Base-by-base conservation (phyloP, 1,140 invertebrate species). In the Eumaeus atala region DNA sequence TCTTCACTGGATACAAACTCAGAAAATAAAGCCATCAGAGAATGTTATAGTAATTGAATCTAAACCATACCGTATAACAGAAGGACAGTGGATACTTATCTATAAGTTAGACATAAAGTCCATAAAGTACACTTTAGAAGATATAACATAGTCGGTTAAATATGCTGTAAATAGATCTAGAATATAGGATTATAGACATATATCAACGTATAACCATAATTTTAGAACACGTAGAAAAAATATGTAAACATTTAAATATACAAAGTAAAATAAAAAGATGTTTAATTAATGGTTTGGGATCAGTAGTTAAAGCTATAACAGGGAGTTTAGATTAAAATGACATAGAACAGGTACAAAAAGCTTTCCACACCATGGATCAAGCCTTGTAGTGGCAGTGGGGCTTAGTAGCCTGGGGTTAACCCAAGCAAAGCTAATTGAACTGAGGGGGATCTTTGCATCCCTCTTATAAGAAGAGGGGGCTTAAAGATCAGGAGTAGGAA, bases 231-330 rank as follows among this genome's bases (percentile, higher is more conserved):
- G 49, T 61, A 49, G 36, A 56, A 28, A 53, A 28, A 28, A 28
- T 28, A 3, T 28, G 21, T 28, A 28, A 28, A 28, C 21, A 28
- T 28, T 28, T 28, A 6, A 28, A 28, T 6, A 28, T 28, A 28
- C 21, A 28, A 11, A 38, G 47, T 55, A 54, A 63, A 48, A 33
- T 12, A 35, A 74, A 67, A 51, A 53, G 69, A 60, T 66, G 64
- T 33, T 59, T 72, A 59, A 67, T n/a, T 74, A 70, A 70, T 57
- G 59, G 62, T 11, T 50, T 67, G 61, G 66, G 66, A 12, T 61
- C 56, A 34, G 51, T 71, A 16, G 63, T 74, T 9, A 72, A 72
- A 58, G 38, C 60, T 14, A 60, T 70, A 2, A 66, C 62, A 10
- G 68, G 68, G 17, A 69, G 69, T 54, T 59, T 65, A 58, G 71